Evolutionary conservation across 2,113 vertebrate species (phyloP).

Genomic region (Syrrhaptes paradoxus): DNA sequence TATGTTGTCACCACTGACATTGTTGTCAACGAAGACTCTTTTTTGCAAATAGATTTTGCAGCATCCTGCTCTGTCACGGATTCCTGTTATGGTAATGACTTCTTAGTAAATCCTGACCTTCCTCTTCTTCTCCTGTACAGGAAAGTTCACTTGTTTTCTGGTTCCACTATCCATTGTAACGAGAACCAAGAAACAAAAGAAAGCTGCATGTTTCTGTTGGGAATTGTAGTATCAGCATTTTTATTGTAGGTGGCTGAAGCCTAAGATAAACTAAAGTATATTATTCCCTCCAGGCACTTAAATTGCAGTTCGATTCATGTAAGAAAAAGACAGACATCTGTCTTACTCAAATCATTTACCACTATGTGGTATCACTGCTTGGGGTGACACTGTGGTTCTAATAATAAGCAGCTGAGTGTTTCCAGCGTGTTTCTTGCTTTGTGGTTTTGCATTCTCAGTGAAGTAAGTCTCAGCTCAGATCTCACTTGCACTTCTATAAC

Average conservation of each 20-base stretch:
- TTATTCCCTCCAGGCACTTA: neutral
- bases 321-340: neutral
- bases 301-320: neutral
- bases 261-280: neutral
- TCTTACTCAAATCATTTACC: neutral
- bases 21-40: conserved; percentile 91
- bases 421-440: neutral
- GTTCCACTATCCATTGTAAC: neutral
- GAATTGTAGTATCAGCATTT: neutral
- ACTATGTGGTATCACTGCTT: neutral
- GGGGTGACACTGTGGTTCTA: neutral
- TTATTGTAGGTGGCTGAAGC: neutral
- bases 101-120: neutral
- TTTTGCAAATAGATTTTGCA: conserved; percentile 97
- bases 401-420: neutral
- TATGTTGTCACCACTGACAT: conserved; percentile 96
- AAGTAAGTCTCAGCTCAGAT: neutral
- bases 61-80: conserved; percentile 97
- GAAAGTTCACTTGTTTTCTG: neutral
- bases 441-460: neutral
- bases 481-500: neutral
- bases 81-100: conserved; percentile 92
- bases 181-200: neutral
- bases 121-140: neutral
- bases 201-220: neutral